Percentiles rank a stretch among this genome's conserved stretches.
These are phyloP conservation scores for Tenrec ecaudatus DNA, from an alignment of 2,113 vertebrate species.

Conservation along the genomic window DNA sequence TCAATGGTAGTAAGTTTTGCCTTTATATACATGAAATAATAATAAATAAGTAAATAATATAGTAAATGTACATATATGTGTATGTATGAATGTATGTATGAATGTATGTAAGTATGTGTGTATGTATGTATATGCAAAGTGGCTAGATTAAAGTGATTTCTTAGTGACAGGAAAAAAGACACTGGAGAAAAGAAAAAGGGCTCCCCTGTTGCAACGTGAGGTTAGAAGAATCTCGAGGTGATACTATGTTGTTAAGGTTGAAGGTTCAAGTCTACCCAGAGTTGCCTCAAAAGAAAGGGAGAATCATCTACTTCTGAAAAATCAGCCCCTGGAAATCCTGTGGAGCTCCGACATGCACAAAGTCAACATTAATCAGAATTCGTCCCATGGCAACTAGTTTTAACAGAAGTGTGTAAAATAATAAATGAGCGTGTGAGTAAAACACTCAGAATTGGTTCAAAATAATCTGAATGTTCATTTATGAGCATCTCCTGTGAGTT, in stretches of 20 bases:
- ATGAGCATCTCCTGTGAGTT: not conserved
- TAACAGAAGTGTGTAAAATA: not conserved
- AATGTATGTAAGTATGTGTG: too few species aligned
- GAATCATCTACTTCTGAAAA: not conserved
- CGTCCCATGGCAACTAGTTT: not conserved
- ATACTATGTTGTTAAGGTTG: not conserved
- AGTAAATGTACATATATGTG: too few species aligned
- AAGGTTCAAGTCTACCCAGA: too few species aligned
- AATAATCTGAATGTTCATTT: not conserved
- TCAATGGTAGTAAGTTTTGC: too few species aligned
- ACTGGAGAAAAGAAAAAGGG: not conserved
- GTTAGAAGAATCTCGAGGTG: not conserved
- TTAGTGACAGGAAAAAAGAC: not conserved
- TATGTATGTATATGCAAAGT: not conserved
- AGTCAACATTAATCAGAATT: not conserved
- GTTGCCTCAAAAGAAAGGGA: too few species aligned
- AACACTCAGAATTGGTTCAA: not conserved
- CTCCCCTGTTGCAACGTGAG: not conserved
- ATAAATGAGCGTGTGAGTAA: not conserved
- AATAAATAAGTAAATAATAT: too few species aligned
- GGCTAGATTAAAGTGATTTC: not conserved
- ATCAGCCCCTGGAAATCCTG: not conserved
- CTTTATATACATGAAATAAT: too few species aligned
- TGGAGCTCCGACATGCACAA: not conserved
- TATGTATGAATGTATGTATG: too few species aligned